Conservation (phyloP, 2,888 invertebrate species). For the Cepaea hortensis region DNA sequence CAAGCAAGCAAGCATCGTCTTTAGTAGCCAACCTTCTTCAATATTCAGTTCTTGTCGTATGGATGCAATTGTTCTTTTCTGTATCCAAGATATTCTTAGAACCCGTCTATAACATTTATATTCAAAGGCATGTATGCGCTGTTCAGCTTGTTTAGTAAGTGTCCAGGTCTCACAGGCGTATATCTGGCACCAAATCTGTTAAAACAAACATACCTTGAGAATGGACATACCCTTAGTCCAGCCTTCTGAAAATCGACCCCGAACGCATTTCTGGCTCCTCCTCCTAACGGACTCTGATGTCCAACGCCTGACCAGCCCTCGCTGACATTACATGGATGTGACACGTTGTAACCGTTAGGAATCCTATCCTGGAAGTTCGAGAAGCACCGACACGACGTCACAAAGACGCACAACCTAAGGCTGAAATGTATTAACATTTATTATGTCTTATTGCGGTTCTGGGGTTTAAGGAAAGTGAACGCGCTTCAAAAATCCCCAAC, state of each 20-base stretch:
- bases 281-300: constrained; percentile 50
- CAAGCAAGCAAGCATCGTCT: no score
- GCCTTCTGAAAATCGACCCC: constrained; percentile 51
- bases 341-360: constrained; percentile 80
- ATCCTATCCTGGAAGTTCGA: background rate
- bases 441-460: no score
- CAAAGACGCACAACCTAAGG: background rate
- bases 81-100: no score
- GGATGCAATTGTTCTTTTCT: no score
- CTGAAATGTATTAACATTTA: background rate
- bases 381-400: background rate
- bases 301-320: constrained; percentile 58
- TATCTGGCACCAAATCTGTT: background rate
- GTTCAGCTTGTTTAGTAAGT: no score
- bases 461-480: no score
- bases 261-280: constrained; percentile 55
- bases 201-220: background rate
- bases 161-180: background rate
- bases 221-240: background rate
- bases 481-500: no score
- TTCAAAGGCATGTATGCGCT: no score
- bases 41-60: no score
- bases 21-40: no score
- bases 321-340: constrained; percentile 56
- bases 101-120: no score